Conservation (phyloP, 2,888 invertebrate genomes). For the Heteromyza rotundicornis region DNA sequence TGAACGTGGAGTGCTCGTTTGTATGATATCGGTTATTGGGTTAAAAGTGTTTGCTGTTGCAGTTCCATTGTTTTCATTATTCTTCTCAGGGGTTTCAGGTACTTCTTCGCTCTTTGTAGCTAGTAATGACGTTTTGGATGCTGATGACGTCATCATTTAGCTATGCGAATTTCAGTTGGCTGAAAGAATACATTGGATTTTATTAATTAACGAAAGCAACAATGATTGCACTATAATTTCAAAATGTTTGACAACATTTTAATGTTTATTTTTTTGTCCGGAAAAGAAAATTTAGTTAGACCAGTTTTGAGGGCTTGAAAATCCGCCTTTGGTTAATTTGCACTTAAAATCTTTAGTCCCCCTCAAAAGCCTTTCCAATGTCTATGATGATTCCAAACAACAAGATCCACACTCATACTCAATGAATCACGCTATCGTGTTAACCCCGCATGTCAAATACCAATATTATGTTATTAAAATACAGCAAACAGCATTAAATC, state of each 20-base stretch:
- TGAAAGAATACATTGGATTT: not conserved
- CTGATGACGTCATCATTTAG: conserved; percentile 31
- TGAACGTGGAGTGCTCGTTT: conserved; percentile 4
- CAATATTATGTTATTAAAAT: too few relatives aligned
- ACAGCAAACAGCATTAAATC: too few relatives aligned
- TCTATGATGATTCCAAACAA: too few relatives aligned
- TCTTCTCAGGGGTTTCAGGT: conserved; percentile 14
- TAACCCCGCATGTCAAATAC: too few relatives aligned
- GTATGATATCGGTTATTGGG: conserved; percentile 29
- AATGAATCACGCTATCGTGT: too few relatives aligned
- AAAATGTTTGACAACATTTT: not conserved
- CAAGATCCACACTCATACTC: too few relatives aligned
- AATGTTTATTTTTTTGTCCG: too few relatives aligned
- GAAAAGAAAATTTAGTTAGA: too few relatives aligned
- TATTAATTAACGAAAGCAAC: not conserved
- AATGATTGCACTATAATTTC: not conserved
- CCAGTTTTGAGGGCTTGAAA: too few relatives aligned
- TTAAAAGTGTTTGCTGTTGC: conserved; percentile 14
- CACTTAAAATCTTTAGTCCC: too few relatives aligned
- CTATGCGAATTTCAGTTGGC: not conserved
- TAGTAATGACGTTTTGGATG: conserved; percentile 34
- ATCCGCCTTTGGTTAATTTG: too few relatives aligned
- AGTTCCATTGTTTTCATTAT: conserved; percentile 14
- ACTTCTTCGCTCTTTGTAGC: conserved; percentile 15
- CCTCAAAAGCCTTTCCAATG: too few relatives aligned